phyloP scores from a whole-genome alignment of 2,888 invertebrate genomes.

The Tenthredo scrophulariae region DNA sequence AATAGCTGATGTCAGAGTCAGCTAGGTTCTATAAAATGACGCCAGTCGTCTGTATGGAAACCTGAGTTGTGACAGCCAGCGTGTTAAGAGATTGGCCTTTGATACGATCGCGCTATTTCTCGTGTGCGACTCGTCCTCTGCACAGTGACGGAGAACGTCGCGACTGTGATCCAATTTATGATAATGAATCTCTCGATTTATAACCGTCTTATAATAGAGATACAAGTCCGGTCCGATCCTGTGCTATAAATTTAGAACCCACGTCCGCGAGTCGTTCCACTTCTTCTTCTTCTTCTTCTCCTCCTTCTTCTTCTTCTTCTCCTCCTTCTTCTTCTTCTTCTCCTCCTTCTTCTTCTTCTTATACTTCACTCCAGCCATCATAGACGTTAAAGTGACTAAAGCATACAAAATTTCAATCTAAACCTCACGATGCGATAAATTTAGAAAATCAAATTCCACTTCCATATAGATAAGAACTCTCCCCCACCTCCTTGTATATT shows the following conservation, averaged over 20 bases:
- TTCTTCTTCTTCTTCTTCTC: not conserved
- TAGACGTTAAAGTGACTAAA: not conserved
- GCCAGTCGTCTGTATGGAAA: not conserved
- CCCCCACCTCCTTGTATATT: not conserved
- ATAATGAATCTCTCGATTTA: slow-evolving; percentile 73
- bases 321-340: not conserved
- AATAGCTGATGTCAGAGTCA: slow-evolving; percentile 24
- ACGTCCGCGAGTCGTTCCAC: slow-evolving; percentile 11
- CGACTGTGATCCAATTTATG: slow-evolving; percentile 71
- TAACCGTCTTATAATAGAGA: slow-evolving; percentile 71
- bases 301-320: not conserved
- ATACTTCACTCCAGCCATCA: not conserved
- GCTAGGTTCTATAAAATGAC: slow-evolving; percentile 32
- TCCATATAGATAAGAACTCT: not conserved
- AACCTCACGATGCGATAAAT: not conserved
- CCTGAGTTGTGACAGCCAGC: slow-evolving; percentile 46
- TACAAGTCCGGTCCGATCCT: slow-evolving; percentile 58
- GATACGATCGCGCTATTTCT: slow-evolving; percentile 46
- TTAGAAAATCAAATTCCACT: not conserved
- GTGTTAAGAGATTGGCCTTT: slow-evolving; percentile 52
- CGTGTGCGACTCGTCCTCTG: not conserved
- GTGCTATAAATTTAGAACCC: slow-evolving; percentile 41
- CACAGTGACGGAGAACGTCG: slow-evolving; percentile 23
- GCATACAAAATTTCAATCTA: not conserved
- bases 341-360: not conserved